Percentiles rank a stretch among this genome's conserved stretches.
These are phyloP conservation scores for Neolamprologus ventralis DNA, from an alignment of 2,113 vertebrate species.

Conservation along the genomic window DNA sequence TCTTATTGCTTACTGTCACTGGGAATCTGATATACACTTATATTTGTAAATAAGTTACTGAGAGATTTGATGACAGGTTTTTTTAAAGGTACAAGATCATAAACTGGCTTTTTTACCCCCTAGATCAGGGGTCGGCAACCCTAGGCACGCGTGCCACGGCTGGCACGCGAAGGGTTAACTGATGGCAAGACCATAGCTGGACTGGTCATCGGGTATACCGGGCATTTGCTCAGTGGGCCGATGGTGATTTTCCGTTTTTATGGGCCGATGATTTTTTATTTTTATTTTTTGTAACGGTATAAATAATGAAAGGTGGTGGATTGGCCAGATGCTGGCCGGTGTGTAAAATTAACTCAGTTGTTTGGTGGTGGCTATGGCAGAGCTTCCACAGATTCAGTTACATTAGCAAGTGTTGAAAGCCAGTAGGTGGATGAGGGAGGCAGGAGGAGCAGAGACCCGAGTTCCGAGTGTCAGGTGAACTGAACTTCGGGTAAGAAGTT, in stretches of 20 bases:
- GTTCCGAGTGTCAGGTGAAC: too few relatives aligned
- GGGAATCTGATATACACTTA: not conserved
- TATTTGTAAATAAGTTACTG: not conserved
- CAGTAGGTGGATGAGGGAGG: not conserved
- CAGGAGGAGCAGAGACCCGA: too few relatives aligned
- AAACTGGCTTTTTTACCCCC: not conserved
- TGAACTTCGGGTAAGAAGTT: too few relatives aligned
- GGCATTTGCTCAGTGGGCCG: too few relatives aligned
- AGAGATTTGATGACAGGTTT: not conserved
- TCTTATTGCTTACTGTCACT: not conserved
- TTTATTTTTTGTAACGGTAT: not conserved
- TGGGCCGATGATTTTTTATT: too few relatives aligned
- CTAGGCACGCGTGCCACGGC: too few relatives aligned
- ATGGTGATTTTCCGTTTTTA: too few relatives aligned
- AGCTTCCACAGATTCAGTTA: not conserved
- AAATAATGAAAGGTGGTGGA: not conserved
- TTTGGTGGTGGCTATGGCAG: not conserved
- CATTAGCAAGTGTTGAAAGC: not conserved
- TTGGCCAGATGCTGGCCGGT: not conserved
- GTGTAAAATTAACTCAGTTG: not conserved
- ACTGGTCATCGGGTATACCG: rapidly evolving
- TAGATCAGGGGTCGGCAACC: not conserved
- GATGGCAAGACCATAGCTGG: too few relatives aligned
- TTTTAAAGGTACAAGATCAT: not conserved
- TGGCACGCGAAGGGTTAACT: too few relatives aligned